Percentiles rank a stretch among this genome's conserved stretches.
Evolutionary conservation across 2,888 invertebrate genomes (phyloP).

Genomic region (Agrochola circellaris): DNA sequence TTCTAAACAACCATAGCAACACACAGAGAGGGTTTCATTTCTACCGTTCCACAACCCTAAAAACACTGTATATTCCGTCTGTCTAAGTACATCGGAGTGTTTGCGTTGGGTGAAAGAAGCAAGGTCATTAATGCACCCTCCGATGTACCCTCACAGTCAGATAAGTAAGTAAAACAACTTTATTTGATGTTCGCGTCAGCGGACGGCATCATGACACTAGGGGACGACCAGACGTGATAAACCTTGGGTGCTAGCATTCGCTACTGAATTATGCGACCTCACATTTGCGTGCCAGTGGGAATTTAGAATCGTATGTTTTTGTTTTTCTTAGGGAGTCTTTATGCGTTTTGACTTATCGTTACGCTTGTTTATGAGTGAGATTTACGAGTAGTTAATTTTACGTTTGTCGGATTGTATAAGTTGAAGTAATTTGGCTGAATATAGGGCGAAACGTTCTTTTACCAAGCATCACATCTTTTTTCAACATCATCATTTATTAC

Average conservation of each 20-base stretch:
- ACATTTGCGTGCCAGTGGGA: slow-evolving; percentile 73
- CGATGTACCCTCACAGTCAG: slow-evolving; percentile 74
- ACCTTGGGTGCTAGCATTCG: slow-evolving; percentile 63
- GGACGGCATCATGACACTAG: slow-evolving; percentile 78
- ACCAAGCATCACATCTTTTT: not conserved
- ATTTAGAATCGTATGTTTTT: slow-evolving; percentile 68
- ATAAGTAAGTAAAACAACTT: slow-evolving; percentile 90
- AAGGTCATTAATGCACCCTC: slow-evolving; percentile 89
- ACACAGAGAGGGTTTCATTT: slow-evolving; percentile 17
- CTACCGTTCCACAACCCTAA: slow-evolving; percentile 34
- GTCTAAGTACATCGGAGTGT: slow-evolving; percentile 73
- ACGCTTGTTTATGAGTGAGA: slow-evolving; percentile 1
- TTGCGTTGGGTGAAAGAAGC: slow-evolving; percentile 67
- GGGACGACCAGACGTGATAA: slow-evolving; percentile 76
- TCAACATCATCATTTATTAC: not conserved
- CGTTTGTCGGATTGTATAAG: not conserved
- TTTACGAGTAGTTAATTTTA: slow-evolving; percentile 10
- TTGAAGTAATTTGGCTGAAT: not conserved
- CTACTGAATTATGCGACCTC: slow-evolving; percentile 64
- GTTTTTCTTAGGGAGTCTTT: slow-evolving; percentile 41
- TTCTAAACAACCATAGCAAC: not conserved
- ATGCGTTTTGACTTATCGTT: slow-evolving; percentile 33
- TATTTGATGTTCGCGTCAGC: slow-evolving; percentile 88
- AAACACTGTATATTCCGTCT: slow-evolving; percentile 66
- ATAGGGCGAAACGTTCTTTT: not conserved